These are phyloP conservation scores for Tragelaphus imberbis DNA, from an alignment of 2,113 vertebrate genomes.

Conservation along the genomic window DNA sequence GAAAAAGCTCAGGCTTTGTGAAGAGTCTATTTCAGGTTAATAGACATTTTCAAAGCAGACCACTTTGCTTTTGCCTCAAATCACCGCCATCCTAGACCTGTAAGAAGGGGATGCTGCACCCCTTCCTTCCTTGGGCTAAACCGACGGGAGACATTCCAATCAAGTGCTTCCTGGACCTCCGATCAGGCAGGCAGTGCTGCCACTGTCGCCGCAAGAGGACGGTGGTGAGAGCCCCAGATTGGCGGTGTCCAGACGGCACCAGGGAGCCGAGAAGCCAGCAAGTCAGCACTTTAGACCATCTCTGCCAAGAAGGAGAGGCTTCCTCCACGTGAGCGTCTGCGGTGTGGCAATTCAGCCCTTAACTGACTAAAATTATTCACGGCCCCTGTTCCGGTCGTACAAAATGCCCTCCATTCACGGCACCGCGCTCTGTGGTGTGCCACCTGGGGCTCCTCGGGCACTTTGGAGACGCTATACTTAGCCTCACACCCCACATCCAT, in stretches of 20 bases:
- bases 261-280: background rate
- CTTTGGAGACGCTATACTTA: background rate
- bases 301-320: background rate
- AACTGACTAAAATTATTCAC: background rate
- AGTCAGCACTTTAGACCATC: background rate
- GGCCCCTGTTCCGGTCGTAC: background rate
- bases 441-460: background rate
- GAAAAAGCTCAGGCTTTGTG: background rate
- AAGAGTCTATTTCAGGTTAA: background rate
- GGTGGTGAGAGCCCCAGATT: background rate
- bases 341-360: background rate
- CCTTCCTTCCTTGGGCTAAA: background rate
- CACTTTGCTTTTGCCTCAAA: background rate
- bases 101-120: background rate
- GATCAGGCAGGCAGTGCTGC: background rate
- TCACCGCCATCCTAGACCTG: background rate
- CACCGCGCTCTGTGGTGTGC: background rate
- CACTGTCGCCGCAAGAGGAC: too few species aligned
- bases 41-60: background rate
- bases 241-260: background rate
- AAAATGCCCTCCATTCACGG: background rate
- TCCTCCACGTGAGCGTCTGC: background rate
- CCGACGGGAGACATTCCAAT: background rate
- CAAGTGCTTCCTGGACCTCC: background rate
- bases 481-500: background rate